phyloP scores from a whole-genome alignment of 30 jellyfish, hydroid and myxozoan species.

The Aurelia sp. region DNA sequence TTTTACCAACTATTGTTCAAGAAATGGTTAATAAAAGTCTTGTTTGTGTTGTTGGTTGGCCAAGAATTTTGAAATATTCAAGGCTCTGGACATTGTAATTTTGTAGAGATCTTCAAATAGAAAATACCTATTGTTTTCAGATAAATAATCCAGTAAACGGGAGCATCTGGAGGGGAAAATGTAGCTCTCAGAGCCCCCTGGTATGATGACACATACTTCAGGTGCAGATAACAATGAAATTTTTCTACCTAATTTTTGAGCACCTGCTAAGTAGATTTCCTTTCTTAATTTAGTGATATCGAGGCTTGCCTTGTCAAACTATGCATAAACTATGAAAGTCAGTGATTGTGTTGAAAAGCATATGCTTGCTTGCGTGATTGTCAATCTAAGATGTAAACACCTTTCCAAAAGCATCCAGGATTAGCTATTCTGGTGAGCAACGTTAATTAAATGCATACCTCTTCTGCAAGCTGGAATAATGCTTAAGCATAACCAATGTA shows the following conservation, averaged over 20 bases:
- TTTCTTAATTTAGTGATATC: not conserved
- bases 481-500: not conserved
- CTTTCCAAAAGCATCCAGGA: not conserved
- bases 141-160: too few species aligned
- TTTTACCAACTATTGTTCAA: too few species aligned
- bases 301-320: constrained; percentile 16
- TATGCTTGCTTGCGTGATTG: constrained; percentile 25
- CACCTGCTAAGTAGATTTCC: constrained; percentile 32
- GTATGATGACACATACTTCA: not conserved
- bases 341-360: constrained; percentile 38
- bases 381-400: not conserved
- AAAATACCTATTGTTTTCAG: too few species aligned
- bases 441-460: not conserved
- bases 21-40: too few species aligned
- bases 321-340: constrained; percentile 24
- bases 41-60: too few species aligned
- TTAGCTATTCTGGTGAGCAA: not conserved
- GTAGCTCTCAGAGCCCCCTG: not conserved
- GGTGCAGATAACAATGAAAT: not conserved
- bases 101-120: too few species aligned
- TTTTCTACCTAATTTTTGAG: not conserved
- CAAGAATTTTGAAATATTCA: too few species aligned
- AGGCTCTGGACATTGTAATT: too few species aligned
- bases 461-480: not conserved
- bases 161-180: too few species aligned